Conservation (phyloP, 92 coral and sea anemone genomes). For the Metridium senile region DNA sequence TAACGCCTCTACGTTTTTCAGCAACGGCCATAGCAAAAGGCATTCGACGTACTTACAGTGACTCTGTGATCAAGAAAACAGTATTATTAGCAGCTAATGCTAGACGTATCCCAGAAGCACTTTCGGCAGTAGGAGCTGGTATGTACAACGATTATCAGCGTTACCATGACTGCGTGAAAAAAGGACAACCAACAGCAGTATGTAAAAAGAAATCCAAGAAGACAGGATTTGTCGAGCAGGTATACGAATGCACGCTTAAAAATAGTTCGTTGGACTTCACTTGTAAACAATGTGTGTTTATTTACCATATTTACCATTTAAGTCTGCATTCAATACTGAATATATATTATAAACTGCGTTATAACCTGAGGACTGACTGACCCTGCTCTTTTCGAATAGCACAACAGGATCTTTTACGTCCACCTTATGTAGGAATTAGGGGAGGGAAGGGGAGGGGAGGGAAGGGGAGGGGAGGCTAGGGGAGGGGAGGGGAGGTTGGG, state of each 20-base stretch:
- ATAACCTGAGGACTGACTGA: too few species aligned
- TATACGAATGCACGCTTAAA: not conserved
- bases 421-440: too few species aligned
- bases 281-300: too few species aligned
- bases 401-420: too few species aligned
- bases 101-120: conserved; percentile 27
- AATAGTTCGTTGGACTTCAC: not conserved
- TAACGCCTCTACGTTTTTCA: conserved; percentile 10
- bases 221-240: conserved; percentile 31
- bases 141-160: conserved; percentile 24
- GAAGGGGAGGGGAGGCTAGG: too few species aligned
- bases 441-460: too few species aligned
- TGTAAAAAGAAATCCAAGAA: not conserved
- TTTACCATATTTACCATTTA: too few species aligned
- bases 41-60: conserved; percentile 3
- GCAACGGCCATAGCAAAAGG: conserved; percentile 49
- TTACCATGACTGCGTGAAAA: conserved; percentile 6
- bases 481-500: too few species aligned
- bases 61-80: not conserved
- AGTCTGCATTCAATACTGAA: too few species aligned
- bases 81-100: conserved; percentile 13
- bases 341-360: too few species aligned
- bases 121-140: conserved; percentile 24
- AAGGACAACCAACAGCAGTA: not conserved
- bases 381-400: too few species aligned